Evolutionary conservation across 2,113 vertebrate species (phyloP), one percentile per base, ranked within the genome.

Genomic region (Ptilorrhoa leucosticta): DNA sequence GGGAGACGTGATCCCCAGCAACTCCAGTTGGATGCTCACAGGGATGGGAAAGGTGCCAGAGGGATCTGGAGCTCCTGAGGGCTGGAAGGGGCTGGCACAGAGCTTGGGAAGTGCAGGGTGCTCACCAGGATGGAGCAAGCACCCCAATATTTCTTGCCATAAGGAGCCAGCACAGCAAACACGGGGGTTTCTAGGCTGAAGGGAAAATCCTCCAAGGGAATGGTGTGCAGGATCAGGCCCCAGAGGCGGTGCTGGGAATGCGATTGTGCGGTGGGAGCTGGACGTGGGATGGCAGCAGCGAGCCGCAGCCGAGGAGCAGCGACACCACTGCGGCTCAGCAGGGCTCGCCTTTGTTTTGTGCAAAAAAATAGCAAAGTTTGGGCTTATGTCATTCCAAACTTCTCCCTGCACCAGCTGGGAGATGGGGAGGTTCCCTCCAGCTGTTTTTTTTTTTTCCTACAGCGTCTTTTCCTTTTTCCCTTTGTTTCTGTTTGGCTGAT

Each of bases 211-310:
- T 14, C 1, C 7, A 4, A 1, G 0, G 4, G 20, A 22, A 63
- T 4, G n/a, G n/a, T n/a, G n/a, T n/a, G 79, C 44, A 15, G 90
- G 87, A 70, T 65, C 13, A 3, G 33, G 44, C 51, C 37, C 6
- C 0, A 6, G 48, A 9, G 15, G 53, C 8, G 7, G 37, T 1
- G 63, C 5, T 5, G 21, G 83, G n/a, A 35, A 27, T 0, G 65
- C 0, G 8, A 7, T 33, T 16, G 57, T 72, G 13, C 40, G 4
- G 12, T 3, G 3, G 56, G 37, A 58, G 37, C 30, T 2, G 70
- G 75, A 76, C 96, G 21, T 15, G 83, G 4, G 96, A 79, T 95
- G 95, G 96, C 95, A 96, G 96, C 94, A 94, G 44, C 21, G 95
- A 91, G 95, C 95, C 19, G 12, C 37, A 2, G 64, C 47, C 26